A percentile compares a stretch with the other conserved stretches of the same genome.
Conservation (phyloP, 1,140 invertebrate species). For the Drosophila pseudoobscura region DNA sequence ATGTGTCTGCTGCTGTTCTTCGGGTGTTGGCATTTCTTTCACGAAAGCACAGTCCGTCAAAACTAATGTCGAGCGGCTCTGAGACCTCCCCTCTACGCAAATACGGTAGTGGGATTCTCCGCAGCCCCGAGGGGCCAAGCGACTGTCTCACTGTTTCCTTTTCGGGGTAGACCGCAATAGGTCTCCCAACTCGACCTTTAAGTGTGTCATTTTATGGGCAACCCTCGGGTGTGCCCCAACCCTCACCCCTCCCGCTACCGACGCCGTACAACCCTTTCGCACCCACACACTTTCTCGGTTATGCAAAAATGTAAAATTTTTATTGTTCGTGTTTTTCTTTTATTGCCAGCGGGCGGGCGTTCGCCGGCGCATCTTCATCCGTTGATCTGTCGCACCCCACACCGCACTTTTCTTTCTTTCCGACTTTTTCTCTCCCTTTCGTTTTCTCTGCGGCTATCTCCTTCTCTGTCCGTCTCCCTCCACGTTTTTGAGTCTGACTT, state of each 20-base stretch:
- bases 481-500: constrained; percentile 46
- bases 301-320: constrained; percentile 74
- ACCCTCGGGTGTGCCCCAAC: neutral
- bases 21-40: constrained; percentile 33
- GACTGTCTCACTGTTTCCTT: constrained; percentile 26
- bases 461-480: neutral
- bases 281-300: constrained; percentile 28
- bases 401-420: neutral
- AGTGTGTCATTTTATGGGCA: constrained; percentile 65
- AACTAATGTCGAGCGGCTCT: constrained; percentile 51
- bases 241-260: too few relatives aligned
- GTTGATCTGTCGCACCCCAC: constrained; percentile 11
- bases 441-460: constrained; percentile 1
- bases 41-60: constrained; percentile 67
- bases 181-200: constrained; percentile 48
- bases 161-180: constrained; percentile 51
- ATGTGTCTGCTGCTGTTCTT: constrained; percentile 37
- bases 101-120: neutral
- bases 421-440: constrained; percentile 1
- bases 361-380: constrained; percentile 56
- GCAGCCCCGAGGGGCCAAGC: constrained; percentile 1
- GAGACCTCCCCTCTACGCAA: too few relatives aligned
- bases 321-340: constrained; percentile 75
- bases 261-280: constrained; percentile 1
- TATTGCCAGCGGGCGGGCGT: constrained; percentile 72